Base-by-base conservation (phyloP, 2,888 invertebrate species). In the Nymphalis c-album region DNA sequence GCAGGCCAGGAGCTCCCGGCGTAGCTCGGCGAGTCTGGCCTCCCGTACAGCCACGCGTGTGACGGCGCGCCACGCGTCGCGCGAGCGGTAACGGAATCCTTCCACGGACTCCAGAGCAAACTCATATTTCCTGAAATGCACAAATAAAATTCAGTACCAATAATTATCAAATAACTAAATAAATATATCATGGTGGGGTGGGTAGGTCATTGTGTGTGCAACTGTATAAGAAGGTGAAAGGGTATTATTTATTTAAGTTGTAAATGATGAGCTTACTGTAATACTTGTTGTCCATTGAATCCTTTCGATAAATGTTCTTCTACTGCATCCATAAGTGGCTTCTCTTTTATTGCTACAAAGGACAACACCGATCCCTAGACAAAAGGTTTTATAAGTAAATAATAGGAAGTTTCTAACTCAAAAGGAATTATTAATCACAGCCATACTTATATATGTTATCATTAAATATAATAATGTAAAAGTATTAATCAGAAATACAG, bases 31-130 rank as follows among this genome's bases (percentile, higher is more conserved):
- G 60, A 99, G 93, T 26, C 99, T 93, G 0, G 99, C 98, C 86
- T 99, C 98, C 59, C 98, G 93, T 2, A 99, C 96, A 0, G 98
- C 98, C 70, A 98, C 96, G 78, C 96, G 95, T 0, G 99, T 99
- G 10, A 98, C 97, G 1, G 98, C 97, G 78, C 96, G 95, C 96
- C 98, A 97, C 5, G 98, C 99, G 93, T 99, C 99, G 81, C 96
- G 95, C 0, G 99, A 96, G 75, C 99, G 93, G 90, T 99, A 99
- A 72, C 97, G 93, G 86, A 99, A 99, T 0, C 98, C 97, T 84
- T 99, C 99, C 60, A 99, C 96, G 90, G 99, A 98, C 72, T 98
- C 97, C 86, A 99, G 93, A 78, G 96, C 97, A 84, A 99, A 99
- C 82, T 98, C 95, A 88, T 98, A 99, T 67, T 97, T 96, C 85